Base-by-base conservation (phyloP, 2,113 vertebrate species). In the Boleophthalmus pectinirostris region DNA sequence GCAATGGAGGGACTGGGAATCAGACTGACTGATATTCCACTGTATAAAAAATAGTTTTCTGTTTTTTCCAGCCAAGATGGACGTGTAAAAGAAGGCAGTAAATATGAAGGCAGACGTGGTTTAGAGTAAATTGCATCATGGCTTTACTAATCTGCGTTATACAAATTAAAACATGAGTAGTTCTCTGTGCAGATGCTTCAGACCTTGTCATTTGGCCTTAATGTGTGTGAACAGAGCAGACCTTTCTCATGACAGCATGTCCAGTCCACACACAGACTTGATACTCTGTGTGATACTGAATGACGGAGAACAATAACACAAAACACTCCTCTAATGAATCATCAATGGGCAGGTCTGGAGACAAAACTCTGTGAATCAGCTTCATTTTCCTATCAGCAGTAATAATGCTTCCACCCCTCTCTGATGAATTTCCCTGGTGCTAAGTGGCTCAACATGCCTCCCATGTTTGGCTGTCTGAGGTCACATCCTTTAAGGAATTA, bases 401-500 rank as follows among this genome's bases (percentile, higher is more conserved):
- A 87, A 86, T 84, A 90, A 81, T 64, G 78, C 76, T 82, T 72
- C 87, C 73, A 69, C 80, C 75, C 81, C 87, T 81, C 80, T 82
- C 74, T 74, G 82, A 71, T 79, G 88, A 89, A 86, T 87, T 85
- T 85, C 85, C 87, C 69, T 63, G 5, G 70, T 82, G 73, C 75
- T 91, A 93, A 92, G 88, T 93, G 90, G 77, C 89, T 92, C 91
- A 93, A 88, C 89, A 89, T 92, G 93, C 84, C 87, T 81, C 85
- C 81, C 74, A 82, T 91, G 87, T 82, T 87, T 87, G 84, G 82
- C 69, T 90, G 84, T 89, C 88, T 93, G 92, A 94, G 92, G 91
- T 94, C 92, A 94, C 83, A 92, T 93, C 92, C 92, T 93, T 73
- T 68, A 83, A 90, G 81, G 86, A 93, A 93, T 93, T 91, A 92